Evolutionary conservation across 1,140 invertebrate species (phyloP).

Genomic region (Drosophila mojavensis): DNA sequence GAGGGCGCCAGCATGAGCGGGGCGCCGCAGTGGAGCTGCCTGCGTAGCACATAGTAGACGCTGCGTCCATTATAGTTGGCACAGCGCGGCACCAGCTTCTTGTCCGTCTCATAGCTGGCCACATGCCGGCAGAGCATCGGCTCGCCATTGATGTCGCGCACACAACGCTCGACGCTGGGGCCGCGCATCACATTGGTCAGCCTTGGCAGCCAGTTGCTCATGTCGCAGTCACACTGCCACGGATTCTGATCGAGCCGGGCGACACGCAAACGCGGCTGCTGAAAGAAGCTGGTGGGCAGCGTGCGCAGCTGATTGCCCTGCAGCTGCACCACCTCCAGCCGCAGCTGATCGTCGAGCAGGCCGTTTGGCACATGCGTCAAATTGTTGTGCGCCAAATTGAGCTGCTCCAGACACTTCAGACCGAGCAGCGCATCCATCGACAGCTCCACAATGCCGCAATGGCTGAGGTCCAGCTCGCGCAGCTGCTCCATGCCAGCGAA

Average conservation of each 20-base stretch:
- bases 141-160: constrained; percentile 69
- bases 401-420: constrained; percentile 85
- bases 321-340: constrained; percentile 87
- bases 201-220: constrained; percentile 87
- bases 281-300: constrained; percentile 86
- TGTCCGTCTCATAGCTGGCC: constrained; percentile 85
- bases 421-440: constrained; percentile 89
- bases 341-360: constrained; percentile 87
- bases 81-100: constrained; percentile 87
- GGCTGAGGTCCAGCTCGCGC: constrained; percentile 86
- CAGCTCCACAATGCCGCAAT: constrained; percentile 87
- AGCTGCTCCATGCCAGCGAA: constrained; percentile 87
- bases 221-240: constrained; percentile 89
- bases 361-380: constrained; percentile 86
- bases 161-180: constrained; percentile 75
- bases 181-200: constrained; percentile 84
- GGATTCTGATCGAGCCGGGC: constrained; percentile 86
- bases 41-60: constrained; percentile 85
- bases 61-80: constrained; percentile 86
- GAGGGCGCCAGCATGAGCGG: constrained; percentile 22
- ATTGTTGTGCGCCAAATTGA: constrained; percentile 88
- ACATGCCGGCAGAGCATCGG: constrained; percentile 67
- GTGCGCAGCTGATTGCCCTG: constrained; percentile 86
- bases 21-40: constrained; percentile 61
- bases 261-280: constrained; percentile 85